phyloP scores from a whole-genome alignment of 1,140 invertebrate species.

The Drosophila subobscura region DNA sequence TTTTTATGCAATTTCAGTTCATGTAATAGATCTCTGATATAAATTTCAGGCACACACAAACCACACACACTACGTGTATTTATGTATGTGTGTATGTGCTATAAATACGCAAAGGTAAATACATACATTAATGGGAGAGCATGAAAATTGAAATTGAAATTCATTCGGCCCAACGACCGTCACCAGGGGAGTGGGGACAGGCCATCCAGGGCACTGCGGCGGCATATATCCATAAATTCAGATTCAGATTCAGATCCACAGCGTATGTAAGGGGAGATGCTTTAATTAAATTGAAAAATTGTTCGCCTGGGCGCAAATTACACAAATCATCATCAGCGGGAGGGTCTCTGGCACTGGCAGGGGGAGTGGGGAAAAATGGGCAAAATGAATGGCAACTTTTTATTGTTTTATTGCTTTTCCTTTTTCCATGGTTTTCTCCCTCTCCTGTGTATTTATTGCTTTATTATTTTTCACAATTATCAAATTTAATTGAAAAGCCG shows the following conservation, averaged over 20 bases:
- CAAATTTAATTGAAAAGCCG: slow-evolving; percentile 21
- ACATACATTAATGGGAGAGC: slow-evolving; percentile 17
- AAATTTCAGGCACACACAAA: slow-evolving; percentile 23
- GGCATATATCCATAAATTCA: slow-evolving; percentile 18
- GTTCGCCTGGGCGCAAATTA: slow-evolving; percentile 66
- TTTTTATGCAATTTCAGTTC: slow-evolving; percentile 28
- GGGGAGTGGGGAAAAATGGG: slow-evolving; percentile 36
- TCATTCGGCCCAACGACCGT: slow-evolving; percentile 54
- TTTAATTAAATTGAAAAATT: slow-evolving; percentile 75
- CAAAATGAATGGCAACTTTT: slow-evolving; percentile 60
- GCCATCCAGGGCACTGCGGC: slow-evolving; percentile 5
- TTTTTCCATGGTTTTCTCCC: slow-evolving; percentile 16
- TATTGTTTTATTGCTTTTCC: slow-evolving; percentile 54
- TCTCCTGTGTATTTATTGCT: slow-evolving; percentile 49
- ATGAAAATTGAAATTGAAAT: slow-evolving; percentile 65
- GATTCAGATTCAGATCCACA: neutral
- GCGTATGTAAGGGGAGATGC: neutral
- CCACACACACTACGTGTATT: slow-evolving; percentile 4
- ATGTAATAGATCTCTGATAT: slow-evolving; percentile 45
- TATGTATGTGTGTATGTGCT: slow-evolving; percentile 17
- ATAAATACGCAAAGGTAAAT: neutral
- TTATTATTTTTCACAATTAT: slow-evolving; percentile 57
- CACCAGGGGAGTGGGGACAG: slow-evolving; percentile 42
- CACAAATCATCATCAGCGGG: slow-evolving; percentile 62
- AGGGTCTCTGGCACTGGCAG: too few species aligned